A percentile compares a stretch with the other conserved stretches of the same genome.
Conservation (phyloP, 2,888 invertebrate species). For the Xylota sylvarum region DNA sequence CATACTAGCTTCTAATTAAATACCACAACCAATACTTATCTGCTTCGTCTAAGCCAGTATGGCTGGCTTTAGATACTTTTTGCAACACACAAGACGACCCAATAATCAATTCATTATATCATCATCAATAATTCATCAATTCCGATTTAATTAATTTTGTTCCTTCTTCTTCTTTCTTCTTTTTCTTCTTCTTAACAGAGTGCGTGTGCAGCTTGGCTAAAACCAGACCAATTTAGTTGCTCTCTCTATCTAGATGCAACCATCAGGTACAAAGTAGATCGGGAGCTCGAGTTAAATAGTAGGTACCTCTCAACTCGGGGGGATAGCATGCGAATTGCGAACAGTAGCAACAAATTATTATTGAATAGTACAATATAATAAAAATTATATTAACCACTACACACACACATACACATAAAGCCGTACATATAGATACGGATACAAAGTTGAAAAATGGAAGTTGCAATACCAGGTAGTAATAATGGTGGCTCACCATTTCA, state of each 20-base stretch:
- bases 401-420: constrained; percentile 18
- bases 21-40: constrained; percentile 50
- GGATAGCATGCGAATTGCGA: constrained; percentile 54
- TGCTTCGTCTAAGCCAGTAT: too few species aligned
- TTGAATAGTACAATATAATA: constrained; percentile 56
- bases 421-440: neutral
- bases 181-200: constrained; percentile 21
- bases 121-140: constrained; percentile 77
- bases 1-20: constrained; percentile 59
- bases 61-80: neutral
- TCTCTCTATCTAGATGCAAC: constrained; percentile 26
- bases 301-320: neutral
- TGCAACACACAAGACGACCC: constrained; percentile 31
- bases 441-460: constrained; percentile 78
- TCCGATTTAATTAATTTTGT: constrained; percentile 69
- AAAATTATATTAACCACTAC: constrained; percentile 27
- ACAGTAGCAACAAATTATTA: constrained; percentile 70
- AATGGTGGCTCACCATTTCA: constrained; percentile 84
- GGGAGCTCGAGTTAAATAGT: constrained; percentile 28
- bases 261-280: constrained; percentile 51
- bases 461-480: constrained; percentile 79
- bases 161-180: constrained; percentile 23
- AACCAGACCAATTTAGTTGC: constrained; percentile 8
- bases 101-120: constrained; percentile 75
- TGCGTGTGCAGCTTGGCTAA: constrained; percentile 18